A percentile compares a stretch with the other conserved stretches of the same genome.
Conservation (phyloP, 30 jellyfish, hydroid and myxozoan species). For the Turritopsis dohrnii region DNA sequence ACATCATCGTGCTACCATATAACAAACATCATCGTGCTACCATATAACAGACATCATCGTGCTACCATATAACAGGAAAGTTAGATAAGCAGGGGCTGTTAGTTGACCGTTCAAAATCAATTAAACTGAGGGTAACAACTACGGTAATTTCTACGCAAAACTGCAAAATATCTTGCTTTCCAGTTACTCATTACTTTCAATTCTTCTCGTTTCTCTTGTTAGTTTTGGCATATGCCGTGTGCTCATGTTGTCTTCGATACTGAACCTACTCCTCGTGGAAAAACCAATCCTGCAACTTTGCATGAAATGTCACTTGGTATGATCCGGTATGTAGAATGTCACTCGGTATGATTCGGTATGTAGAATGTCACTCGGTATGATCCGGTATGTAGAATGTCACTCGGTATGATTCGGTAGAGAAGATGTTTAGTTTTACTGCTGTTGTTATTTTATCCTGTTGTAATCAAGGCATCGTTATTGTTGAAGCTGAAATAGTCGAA, state of each 20-base stretch:
- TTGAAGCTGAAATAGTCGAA: too few species aligned
- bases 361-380: conserved; percentile 94
- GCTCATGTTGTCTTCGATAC: conserved; percentile 97
- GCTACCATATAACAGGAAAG: too few species aligned
- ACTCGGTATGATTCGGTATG: too few species aligned
- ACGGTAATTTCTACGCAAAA: too few species aligned
- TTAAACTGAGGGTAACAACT: too few species aligned
- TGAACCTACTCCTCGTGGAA: conserved; percentile 96
- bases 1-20: too few species aligned
- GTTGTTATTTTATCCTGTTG: too few species aligned
- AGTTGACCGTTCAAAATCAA: not conserved
- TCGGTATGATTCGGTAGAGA: too few species aligned
- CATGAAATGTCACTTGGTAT: conserved; percentile 92
- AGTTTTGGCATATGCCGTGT: conserved; percentile 98
- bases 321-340: conserved; percentile 59
- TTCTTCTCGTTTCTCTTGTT: not conserved
- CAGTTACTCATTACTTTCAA: not conserved
- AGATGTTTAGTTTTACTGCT: conserved; percentile 46
- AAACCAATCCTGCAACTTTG: conserved; percentile 71
- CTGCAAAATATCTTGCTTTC: not conserved
- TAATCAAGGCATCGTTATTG: too few species aligned
- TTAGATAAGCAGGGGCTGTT: too few species aligned
- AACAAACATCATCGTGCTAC: too few species aligned
- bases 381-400: conserved; percentile 64
- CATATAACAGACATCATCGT: too few species aligned